These are phyloP conservation scores for Cheilosia grossa DNA, from an alignment of 2,888 invertebrate genomes.

Conservation along the genomic window DNA sequence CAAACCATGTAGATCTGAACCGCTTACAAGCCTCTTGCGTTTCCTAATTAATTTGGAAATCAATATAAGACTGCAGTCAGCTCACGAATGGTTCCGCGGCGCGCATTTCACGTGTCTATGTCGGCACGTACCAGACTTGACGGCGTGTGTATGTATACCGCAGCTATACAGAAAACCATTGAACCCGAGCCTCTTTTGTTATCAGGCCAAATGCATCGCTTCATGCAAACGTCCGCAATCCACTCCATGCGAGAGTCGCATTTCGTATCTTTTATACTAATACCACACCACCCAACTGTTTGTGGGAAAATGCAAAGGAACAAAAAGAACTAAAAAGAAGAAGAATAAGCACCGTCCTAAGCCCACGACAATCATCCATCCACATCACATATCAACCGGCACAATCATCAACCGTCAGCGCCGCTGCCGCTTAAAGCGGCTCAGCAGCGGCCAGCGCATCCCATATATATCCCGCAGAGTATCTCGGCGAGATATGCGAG, in stretches of 20 bases:
- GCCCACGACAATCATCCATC: conserved; percentile 72
- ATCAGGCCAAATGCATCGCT: conserved; percentile 68
- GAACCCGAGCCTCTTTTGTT: conserved; percentile 50
- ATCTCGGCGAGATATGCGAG: conserved; percentile 16
- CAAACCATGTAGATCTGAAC: conserved; percentile 14
- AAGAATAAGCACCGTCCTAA: conserved; percentile 20
- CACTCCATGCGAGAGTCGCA: conserved; percentile 35
- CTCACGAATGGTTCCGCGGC: conserved; percentile 65
- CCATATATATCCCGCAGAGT: conserved; percentile 24
- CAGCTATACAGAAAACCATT: conserved; percentile 39
- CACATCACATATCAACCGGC: conserved; percentile 74
- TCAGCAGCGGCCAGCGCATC: conserved; percentile 43
- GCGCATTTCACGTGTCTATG: conserved; percentile 39
- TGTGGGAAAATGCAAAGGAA: conserved; percentile 1
- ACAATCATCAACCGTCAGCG: conserved; percentile 75
- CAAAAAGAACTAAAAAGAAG: conserved; percentile 10
- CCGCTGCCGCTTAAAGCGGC: conserved; percentile 52
- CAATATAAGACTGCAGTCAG: conserved; percentile 51
- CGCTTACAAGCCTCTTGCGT: conserved; percentile 49
- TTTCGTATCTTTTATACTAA: conserved; percentile 7
- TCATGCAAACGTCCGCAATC: conserved; percentile 59
- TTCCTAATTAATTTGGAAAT: conserved; percentile 72
- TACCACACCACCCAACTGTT: conserved; percentile 2
- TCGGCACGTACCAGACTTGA: conserved; percentile 69
- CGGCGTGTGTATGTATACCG: conserved; percentile 37